Percentiles rank a stretch among this genome's conserved stretches.
Conservation (phyloP, 2,888 invertebrate species). For the Rotaria macrura region DNA sequence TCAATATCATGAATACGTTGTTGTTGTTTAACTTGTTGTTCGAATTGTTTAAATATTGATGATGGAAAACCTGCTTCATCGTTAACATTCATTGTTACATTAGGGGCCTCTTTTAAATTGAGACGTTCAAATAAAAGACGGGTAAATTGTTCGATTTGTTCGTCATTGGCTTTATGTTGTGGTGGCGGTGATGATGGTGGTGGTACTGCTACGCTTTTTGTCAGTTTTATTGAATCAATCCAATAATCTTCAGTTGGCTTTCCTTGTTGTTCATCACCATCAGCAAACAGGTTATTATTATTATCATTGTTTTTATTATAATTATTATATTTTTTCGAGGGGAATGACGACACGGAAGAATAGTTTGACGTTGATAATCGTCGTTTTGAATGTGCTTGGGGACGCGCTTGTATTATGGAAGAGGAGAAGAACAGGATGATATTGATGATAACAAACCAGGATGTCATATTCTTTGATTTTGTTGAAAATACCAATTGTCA, state of each 20-base stretch:
- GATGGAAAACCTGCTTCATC: not conserved
- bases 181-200: not conserved
- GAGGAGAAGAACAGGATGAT: not conserved
- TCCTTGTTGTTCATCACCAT: not conserved
- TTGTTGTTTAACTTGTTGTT: not conserved
- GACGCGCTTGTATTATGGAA: not conserved
- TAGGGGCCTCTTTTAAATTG: not conserved
- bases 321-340: not conserved
- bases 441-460: not conserved
- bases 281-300: not conserved
- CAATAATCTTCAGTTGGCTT: not conserved
- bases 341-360: not conserved
- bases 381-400: not conserved
- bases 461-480: not conserved
- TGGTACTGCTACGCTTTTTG: not conserved
- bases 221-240: not conserved
- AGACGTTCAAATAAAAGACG: not conserved
- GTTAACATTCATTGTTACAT: not conserved
- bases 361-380: not conserved
- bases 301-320: not conserved
- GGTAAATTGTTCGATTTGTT: not conserved
- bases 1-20: not conserved
- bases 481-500: not conserved
- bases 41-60: conserved; percentile 9
- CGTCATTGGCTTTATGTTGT: not conserved